phyloP scores from a whole-genome alignment of 2,888 invertebrate genomes.

The Galerucella pusilla region DNA sequence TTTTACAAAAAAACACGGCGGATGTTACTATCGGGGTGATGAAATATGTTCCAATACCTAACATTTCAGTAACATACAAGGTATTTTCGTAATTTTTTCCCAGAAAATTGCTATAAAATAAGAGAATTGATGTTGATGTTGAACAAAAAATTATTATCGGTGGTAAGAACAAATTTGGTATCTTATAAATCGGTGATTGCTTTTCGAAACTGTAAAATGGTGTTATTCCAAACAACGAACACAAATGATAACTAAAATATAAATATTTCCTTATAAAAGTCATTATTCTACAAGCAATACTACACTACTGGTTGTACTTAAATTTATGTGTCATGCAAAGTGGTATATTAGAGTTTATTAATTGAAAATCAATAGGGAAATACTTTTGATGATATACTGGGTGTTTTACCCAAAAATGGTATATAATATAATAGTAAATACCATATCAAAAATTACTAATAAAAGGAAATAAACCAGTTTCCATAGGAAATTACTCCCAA shows the following conservation, averaged over 20 bases:
- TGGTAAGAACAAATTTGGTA: not conserved
- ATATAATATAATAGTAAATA: no score
- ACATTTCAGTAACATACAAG: not conserved
- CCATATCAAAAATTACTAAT: no score
- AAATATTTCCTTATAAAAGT: not conserved
- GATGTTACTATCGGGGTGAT: not conserved
- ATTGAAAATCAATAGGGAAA: not conserved
- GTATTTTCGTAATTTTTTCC: not conserved
- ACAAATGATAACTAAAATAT: slow-evolving; percentile 1
- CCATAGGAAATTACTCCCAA: no score
- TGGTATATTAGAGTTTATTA: not conserved
- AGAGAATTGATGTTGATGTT: not conserved
- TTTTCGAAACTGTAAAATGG: slow-evolving; percentile 8
- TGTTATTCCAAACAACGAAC: not conserved
- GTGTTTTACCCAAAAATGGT: no score
- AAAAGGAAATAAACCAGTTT: no score
- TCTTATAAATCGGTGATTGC: not conserved
- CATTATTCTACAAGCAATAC: not conserved
- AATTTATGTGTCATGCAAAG: not conserved
- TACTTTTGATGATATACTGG: not conserved
- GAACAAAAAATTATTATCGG: not conserved
- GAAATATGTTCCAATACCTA: not conserved
- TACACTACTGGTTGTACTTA: no score
- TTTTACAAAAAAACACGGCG: not conserved
- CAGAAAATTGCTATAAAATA: not conserved